phyloP scores from a whole-genome alignment of 2,888 invertebrate species.

The Pyrgus malvae region DNA sequence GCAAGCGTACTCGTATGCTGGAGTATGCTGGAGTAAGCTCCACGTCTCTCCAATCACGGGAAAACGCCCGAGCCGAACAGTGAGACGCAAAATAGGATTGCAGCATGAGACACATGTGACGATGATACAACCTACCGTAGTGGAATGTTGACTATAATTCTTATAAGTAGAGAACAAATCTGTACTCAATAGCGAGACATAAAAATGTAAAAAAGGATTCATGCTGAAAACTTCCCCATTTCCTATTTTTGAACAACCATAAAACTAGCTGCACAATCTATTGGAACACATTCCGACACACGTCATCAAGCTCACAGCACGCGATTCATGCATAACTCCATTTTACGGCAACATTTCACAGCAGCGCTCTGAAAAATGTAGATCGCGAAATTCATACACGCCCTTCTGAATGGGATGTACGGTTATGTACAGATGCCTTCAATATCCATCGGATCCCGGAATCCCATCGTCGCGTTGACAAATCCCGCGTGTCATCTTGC shows the following conservation, averaged over 20 bases:
- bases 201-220: no score
- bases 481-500: slow-evolving; percentile 22
- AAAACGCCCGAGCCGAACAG: no score
- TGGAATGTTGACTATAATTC: no score
- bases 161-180: no score
- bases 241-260: neutral
- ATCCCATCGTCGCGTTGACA: slow-evolving; percentile 18
- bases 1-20: no score
- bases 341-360: slow-evolving; percentile 1
- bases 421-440: slow-evolving; percentile 12
- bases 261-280: neutral
- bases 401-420: slow-evolving; percentile 10
- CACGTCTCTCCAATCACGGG: no score
- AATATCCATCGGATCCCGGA: slow-evolving; percentile 25
- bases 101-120: no score
- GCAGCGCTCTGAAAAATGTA: slow-evolving; percentile 11
- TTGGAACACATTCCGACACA: neutral
- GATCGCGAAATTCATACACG: slow-evolving; percentile 17
- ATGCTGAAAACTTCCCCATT: no score
- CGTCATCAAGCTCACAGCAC: neutral
- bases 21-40: no score
- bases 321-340: neutral
- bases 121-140: no score
- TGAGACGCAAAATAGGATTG: no score
- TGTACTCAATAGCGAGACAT: no score